A percentile compares a stretch with the other conserved stretches of the same genome.
These are phyloP conservation scores for Prunella himalayana DNA, from an alignment of 2,113 vertebrate genomes.

Conservation along the genomic window DNA sequence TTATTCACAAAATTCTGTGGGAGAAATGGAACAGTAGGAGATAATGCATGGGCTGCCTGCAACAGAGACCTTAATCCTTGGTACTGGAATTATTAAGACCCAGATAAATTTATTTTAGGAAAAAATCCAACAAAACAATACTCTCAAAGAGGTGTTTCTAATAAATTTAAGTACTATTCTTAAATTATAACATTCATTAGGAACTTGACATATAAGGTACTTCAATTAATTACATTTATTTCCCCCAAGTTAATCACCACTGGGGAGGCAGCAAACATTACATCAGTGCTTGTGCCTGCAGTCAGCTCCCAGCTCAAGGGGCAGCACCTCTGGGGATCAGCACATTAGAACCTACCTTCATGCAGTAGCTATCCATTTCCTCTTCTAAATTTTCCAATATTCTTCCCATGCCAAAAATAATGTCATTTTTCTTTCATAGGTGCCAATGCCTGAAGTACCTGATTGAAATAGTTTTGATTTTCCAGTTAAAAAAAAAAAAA, in stretches of 20 bases:
- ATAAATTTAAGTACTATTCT: not conserved
- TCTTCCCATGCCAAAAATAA: not conserved
- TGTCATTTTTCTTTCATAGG: not conserved
- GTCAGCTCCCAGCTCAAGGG: not conserved
- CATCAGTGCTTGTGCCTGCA: not conserved
- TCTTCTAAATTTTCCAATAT: not conserved
- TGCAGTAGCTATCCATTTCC: not conserved
- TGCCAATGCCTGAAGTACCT: not conserved
- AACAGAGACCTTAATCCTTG: not conserved
- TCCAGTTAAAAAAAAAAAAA: not conserved
- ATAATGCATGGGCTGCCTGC: not conserved
- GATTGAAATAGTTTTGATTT: not conserved
- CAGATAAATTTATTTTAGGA: not conserved
- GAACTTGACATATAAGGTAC: not conserved
- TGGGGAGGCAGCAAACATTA: not conserved
- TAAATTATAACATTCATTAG: not conserved
- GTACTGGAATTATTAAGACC: not conserved
- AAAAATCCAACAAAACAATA: fast-evolving
- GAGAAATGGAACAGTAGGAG: not conserved
- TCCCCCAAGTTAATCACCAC: not conserved
- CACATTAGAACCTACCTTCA: not conserved
- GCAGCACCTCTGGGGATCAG: not conserved
- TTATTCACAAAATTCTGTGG: not conserved
- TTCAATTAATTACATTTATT: not conserved
- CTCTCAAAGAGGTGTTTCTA: not conserved